Base-by-base conservation (phyloP, 2,113 vertebrate species). In the Ginglymostoma cirratum region DNA sequence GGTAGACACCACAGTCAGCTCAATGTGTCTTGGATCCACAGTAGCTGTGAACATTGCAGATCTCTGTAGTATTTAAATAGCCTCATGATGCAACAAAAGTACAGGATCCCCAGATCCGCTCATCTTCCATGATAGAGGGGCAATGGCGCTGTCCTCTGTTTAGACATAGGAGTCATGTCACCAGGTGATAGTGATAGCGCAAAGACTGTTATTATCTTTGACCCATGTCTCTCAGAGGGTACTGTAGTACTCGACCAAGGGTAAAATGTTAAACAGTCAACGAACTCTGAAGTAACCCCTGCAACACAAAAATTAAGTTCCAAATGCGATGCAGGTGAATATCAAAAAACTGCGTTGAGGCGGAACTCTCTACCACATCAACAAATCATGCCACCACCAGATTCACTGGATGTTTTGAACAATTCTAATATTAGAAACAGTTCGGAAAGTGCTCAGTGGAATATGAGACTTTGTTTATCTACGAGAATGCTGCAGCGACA, bases 171-270 rank as follows among this genome's bases (percentile, higher is more conserved):
- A 10, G 55, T 61, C 55, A 12, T 7, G 12, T 10, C 7, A 1
- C 10, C 55, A 61, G 48, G 48, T 48, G 48, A 48, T 48, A 96
- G 96, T 95, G 61, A 96, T 96, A 34, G 85, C 97, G 96, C 66
- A 96, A 85, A 96, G 97, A 95, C 96, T 98, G 52, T 96, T 96
- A 19, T 0, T 96, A 96, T 93, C 96, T 0, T 0, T 96, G 83
- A 34, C 27, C 67, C 30, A 15, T 95, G 52, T 76, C 67, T n/a
- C 15, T 95, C 94, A 2, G 69, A 72, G 21, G 27, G 69, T 95
- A 66, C 8, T 19, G 24, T 21, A 3, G 23, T 48, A 6, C 23
- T 34, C 10, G 45, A 95, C 27, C 23, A 72, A 52, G 69, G 67
- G 42, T 48, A 95, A 95, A 72, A 17, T 52, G 45, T 95, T 52